These are phyloP conservation scores for Lithophane semibrunnea DNA, from an alignment of 2,888 invertebrate species.

Conservation along the genomic window DNA sequence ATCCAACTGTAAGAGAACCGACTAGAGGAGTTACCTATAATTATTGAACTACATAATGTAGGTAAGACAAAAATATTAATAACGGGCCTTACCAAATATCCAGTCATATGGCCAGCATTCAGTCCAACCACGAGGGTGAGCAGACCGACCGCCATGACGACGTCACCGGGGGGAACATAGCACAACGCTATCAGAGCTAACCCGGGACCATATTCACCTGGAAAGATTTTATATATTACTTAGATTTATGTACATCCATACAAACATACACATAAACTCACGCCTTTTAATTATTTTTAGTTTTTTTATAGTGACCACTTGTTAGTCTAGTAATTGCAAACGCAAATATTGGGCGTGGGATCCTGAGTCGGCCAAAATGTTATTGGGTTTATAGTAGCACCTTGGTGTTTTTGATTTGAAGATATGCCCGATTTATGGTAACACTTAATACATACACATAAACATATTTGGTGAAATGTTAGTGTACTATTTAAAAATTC, in stretches of 20 bases:
- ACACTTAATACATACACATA: background rate
- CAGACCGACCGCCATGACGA: slow-evolving; percentile 90
- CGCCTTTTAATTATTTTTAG: background rate
- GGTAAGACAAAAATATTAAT: background rate
- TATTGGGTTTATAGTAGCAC: background rate
- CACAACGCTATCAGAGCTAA: slow-evolving; percentile 91
- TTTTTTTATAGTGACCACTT: background rate
- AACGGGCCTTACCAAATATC: slow-evolving; percentile 89
- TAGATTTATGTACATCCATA: background rate
- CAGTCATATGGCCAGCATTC: slow-evolving; percentile 93
- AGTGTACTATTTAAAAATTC: too few relatives aligned
- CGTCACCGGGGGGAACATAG: slow-evolving; percentile 86
- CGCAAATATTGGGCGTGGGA: background rate
- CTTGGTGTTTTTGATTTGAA: background rate
- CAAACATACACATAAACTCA: too few relatives aligned
- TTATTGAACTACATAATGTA: background rate
- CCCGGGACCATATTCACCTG: slow-evolving; percentile 92
- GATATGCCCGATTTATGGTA: background rate
- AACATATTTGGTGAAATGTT: background rate
- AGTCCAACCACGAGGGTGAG: slow-evolving; percentile 93
- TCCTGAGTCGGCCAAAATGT: background rate
- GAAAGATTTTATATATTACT: background rate
- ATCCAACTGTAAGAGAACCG: too few relatives aligned
- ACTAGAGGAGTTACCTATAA: background rate
- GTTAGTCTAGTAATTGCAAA: background rate